phyloP scores from a whole-genome alignment of 2,113 vertebrate species.

The Rattus norvegicus region DNA sequence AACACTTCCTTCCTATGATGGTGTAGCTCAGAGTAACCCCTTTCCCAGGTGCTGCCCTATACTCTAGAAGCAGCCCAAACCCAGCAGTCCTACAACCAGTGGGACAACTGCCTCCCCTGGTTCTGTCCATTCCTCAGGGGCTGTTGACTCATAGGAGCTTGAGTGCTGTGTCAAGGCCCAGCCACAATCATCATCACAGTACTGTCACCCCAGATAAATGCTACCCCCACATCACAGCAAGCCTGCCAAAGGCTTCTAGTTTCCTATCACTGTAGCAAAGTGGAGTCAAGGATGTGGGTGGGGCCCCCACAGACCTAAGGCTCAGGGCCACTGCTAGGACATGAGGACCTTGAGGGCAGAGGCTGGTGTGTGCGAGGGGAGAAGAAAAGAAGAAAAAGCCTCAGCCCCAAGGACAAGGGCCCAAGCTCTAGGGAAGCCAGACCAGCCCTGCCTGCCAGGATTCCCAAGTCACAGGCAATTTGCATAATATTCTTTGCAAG shows the following conservation, averaged over 20 bases:
- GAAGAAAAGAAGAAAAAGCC: not conserved
- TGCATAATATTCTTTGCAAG: slow-evolving; percentile 88
- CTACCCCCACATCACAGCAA: not conserved
- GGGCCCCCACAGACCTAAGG: rapidly evolving
- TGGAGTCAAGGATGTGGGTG: not conserved
- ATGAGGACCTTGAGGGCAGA: rapidly evolving
- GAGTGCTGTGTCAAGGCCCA: not conserved
- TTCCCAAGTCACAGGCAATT: slow-evolving; percentile 83
- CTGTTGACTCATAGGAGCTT: not conserved
- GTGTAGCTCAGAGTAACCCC: not conserved
- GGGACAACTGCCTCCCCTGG: rapidly evolving
- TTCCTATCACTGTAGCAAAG: not conserved
- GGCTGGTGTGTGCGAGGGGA: not conserved
- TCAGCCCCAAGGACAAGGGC: not conserved
- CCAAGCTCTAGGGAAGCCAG: not conserved
- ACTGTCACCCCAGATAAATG: not conserved
- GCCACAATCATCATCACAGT: not conserved
- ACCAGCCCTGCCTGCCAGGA: slow-evolving; percentile 59
- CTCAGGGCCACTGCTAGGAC: not conserved
- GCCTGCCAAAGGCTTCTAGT: not conserved
- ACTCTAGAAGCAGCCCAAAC: not conserved
- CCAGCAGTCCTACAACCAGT: rapidly evolving
- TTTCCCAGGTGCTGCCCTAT: not conserved
- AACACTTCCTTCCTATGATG: too few species aligned
- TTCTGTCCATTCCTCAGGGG: not conserved